Evolutionary conservation across 2,888 invertebrate genomes (phyloP).

Genomic region (Drosophila barbarae): DNA sequence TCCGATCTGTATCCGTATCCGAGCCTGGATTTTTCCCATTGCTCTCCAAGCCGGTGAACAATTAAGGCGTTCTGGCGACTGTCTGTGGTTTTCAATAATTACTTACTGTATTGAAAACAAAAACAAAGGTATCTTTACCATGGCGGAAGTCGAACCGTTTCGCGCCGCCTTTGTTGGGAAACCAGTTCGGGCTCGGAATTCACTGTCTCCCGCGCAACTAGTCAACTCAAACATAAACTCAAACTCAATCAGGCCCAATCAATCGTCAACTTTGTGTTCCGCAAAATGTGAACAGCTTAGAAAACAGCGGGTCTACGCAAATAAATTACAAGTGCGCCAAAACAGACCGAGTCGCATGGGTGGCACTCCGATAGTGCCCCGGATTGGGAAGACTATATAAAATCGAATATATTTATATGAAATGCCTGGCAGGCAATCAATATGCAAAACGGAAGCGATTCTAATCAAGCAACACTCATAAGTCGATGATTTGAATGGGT

Average conservation of each 20-base stretch:
- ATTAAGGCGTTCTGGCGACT: constrained; percentile 37
- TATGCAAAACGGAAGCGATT: constrained; percentile 61
- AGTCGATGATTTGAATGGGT: constrained; percentile 37
- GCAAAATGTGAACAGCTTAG: constrained; percentile 49
- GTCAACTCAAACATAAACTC: constrained; percentile 17
- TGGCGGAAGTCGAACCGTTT: constrained; percentile 51
- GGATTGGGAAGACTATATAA: constrained; percentile 25
- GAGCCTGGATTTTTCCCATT: constrained; percentile 19
- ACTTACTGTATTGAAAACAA: constrained; percentile 27
- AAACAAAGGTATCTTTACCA: constrained; percentile 48
- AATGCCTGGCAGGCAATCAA: constrained; percentile 32
- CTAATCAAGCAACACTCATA: constrained; percentile 30
- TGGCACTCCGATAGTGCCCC: constrained; percentile 5
- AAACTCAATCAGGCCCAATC: constrained; percentile 67
- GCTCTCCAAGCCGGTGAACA: constrained; percentile 32
- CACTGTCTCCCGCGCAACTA: constrained; percentile 59
- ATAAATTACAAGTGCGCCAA: constrained; percentile 64
- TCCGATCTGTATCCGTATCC: constrained; percentile 11
- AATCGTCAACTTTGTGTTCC: constrained; percentile 67
- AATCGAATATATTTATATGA: constrained; percentile 1
- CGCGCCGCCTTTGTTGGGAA: constrained; percentile 55
- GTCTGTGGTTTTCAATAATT: constrained; percentile 39
- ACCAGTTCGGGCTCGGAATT: constrained; percentile 56
- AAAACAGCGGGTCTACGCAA: constrained; percentile 42
- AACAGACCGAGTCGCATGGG: constrained; percentile 45